Conservation (phyloP, 1,140 invertebrate species). For the Drosophila bifasciata region DNA sequence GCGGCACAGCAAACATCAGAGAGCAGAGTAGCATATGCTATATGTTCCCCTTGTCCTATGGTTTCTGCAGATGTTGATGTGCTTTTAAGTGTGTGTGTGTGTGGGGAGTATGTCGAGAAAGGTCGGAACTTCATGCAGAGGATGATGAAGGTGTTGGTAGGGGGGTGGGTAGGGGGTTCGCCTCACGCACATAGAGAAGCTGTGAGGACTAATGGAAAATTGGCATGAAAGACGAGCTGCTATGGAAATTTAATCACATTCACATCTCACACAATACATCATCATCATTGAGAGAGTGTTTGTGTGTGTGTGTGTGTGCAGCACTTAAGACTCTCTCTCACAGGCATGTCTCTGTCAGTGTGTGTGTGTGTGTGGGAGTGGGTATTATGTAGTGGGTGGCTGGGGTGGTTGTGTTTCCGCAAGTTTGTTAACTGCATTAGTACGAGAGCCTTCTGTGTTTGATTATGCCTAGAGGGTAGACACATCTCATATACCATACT, state of each 20-base stretch:
- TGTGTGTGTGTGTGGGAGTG: slow-evolving; percentile 14
- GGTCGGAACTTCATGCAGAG: no score
- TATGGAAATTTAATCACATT: slow-evolving; percentile 83
- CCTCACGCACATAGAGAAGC: slow-evolving; percentile 32
- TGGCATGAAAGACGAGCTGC: slow-evolving; percentile 81
- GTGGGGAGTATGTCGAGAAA: not conserved
- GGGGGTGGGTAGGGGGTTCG: no score
- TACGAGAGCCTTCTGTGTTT: slow-evolving; percentile 75
- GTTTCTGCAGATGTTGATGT: slow-evolving; percentile 52
- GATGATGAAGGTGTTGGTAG: not conserved
- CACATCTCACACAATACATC: slow-evolving; percentile 80
- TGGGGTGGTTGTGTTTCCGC: slow-evolving; percentile 64
- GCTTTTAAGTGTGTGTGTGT: slow-evolving; percentile 63
- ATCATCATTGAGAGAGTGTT: slow-evolving; percentile 64
- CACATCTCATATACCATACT: slow-evolving; percentile 3
- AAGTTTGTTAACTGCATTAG: slow-evolving; percentile 83
- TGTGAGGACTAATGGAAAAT: slow-evolving; percentile 77
- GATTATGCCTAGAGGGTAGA: slow-evolving; percentile 73
- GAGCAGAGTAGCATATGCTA: slow-evolving; percentile 44
- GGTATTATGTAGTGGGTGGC: not conserved
- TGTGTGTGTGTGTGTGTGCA: slow-evolving; percentile 27
- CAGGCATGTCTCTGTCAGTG: slow-evolving; percentile 35
- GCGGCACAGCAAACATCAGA: slow-evolving; percentile 72
- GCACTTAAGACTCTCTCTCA: slow-evolving; percentile 72
- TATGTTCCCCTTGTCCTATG: not conserved